A percentile compares a stretch with the other conserved stretches of the same genome.
Evolutionary conservation across 2,113 vertebrate species (phyloP).

Genomic region (Tachysurus vachellii): DNA sequence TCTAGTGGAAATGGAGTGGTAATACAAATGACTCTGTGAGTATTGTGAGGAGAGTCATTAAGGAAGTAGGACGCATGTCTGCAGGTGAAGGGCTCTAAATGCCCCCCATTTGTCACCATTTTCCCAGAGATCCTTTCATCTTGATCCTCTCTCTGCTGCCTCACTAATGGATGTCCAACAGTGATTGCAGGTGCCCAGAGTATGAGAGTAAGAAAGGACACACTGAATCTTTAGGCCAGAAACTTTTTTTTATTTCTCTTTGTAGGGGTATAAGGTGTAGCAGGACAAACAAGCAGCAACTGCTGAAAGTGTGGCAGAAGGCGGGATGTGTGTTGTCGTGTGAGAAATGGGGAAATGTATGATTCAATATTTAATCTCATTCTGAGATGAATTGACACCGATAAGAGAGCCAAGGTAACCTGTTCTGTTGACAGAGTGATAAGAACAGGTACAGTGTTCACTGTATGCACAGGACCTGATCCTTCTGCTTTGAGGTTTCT

Average conservation of each 20-base stretch:
- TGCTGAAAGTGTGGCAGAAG: slow-evolving; percentile 35
- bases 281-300: slow-evolving; percentile 44
- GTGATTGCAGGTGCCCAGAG: slow-evolving; percentile 58
- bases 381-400: slow-evolving; percentile 46
- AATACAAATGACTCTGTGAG: slow-evolving; percentile 42
- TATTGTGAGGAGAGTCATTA: slow-evolving; percentile 60
- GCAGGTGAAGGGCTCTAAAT: slow-evolving; percentile 71
- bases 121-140: slow-evolving; percentile 75
- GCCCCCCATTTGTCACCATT: slow-evolving; percentile 73
- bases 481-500: slow-evolving; percentile 19
- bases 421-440: slow-evolving; percentile 57
- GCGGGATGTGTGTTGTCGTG: slow-evolving; percentile 31
- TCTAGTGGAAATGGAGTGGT: slow-evolving; percentile 63
- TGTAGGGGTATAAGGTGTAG: slow-evolving; percentile 45
- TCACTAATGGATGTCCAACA: slow-evolving; percentile 65
- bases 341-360: slow-evolving; percentile 40
- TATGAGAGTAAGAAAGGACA: slow-evolving; percentile 50
- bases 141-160: slow-evolving; percentile 68
- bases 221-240: slow-evolving; percentile 39
- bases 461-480: slow-evolving; percentile 26
- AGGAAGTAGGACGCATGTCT: slow-evolving; percentile 49
- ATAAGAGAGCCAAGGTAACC: slow-evolving; percentile 55
- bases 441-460: slow-evolving; percentile 48
- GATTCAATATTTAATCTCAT: slow-evolving; percentile 52
- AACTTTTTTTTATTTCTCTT: slow-evolving; percentile 50